These are phyloP conservation scores for Lithophane leautieri DNA, from an alignment of 2,888 invertebrate species.

Conservation along the genomic window DNA sequence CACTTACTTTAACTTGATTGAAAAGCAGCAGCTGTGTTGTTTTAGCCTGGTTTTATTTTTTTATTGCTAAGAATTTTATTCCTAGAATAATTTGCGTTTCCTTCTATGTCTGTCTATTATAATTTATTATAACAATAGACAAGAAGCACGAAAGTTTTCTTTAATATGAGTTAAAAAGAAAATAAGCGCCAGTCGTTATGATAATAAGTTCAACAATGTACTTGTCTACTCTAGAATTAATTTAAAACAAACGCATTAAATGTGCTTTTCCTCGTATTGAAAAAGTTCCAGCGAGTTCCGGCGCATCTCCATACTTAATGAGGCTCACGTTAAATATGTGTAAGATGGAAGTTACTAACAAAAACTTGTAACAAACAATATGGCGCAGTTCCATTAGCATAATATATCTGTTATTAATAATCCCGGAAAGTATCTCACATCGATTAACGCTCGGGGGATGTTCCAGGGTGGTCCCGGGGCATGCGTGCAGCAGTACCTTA, in stretches of 20 bases:
- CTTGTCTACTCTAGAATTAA: background rate
- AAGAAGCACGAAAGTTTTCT: background rate
- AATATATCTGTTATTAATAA: conserved; percentile 67
- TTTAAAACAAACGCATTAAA: conserved; percentile 4
- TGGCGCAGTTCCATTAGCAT: conserved; percentile 63
- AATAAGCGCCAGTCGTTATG: background rate
- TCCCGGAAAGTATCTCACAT: conserved; percentile 51
- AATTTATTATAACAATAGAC: background rate
- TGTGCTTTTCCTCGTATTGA: background rate
- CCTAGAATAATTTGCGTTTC: background rate
- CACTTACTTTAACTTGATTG: conserved; percentile 24
- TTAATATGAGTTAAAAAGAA: background rate
- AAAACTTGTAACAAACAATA: conserved; percentile 65
- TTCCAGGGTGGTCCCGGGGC: conserved; percentile 38
- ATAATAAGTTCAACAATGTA: background rate
- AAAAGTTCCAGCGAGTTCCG: conserved; percentile 12
- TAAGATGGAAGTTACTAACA: conserved; percentile 50
- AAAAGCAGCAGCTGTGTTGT: conserved; percentile 3
- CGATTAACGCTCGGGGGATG: conserved; percentile 58
- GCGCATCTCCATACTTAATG: conserved; percentile 54
- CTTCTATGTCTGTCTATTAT: background rate
- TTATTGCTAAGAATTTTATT: background rate
- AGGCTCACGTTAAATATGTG: conserved; percentile 53
- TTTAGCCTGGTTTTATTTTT: background rate
- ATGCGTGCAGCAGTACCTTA: conserved; percentile 20